Conservation (phyloP, 2,797 vertebrate species). For the Furcifer pardalis region DNA sequence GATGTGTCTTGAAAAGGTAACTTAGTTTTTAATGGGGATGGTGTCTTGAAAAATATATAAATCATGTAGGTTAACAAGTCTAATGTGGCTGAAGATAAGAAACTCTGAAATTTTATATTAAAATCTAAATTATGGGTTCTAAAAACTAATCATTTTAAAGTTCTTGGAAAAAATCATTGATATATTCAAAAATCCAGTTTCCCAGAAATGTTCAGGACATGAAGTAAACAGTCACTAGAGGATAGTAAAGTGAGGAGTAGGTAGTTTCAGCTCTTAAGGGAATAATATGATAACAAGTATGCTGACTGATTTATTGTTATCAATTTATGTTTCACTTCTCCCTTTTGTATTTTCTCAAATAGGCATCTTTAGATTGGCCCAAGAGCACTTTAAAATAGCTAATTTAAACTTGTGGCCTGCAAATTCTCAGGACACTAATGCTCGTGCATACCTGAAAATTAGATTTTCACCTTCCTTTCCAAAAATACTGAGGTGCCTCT, state of each 20-base stretch:
- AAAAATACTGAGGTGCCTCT: background rate
- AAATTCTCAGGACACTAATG: background rate
- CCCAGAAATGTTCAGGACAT: background rate
- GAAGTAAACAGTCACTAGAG: too few species aligned
- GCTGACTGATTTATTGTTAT: background rate
- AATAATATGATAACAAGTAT: background rate
- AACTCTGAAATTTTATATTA: background rate
- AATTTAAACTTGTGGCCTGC: background rate
- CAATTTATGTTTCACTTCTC: background rate
- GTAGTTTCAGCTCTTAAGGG: background rate
- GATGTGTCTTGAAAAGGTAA: too few species aligned
- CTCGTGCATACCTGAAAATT: background rate
- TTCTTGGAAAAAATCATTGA: background rate
- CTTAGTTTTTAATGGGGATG: too few species aligned
- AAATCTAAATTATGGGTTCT: background rate
- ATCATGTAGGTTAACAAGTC: too few species aligned
- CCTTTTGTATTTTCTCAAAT: background rate
- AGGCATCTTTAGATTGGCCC: background rate
- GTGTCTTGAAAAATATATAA: too few species aligned
- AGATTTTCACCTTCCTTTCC: background rate
- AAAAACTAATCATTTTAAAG: background rate
- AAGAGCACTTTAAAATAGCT: background rate
- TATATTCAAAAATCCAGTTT: background rate
- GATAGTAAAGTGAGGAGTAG: background rate
- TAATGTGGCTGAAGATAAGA: too few species aligned